Evolutionary conservation across 2,888 invertebrate genomes (phyloP), one percentile per base, ranked within the genome.

Genomic region (Eupeodes latifasciatus): DNA sequence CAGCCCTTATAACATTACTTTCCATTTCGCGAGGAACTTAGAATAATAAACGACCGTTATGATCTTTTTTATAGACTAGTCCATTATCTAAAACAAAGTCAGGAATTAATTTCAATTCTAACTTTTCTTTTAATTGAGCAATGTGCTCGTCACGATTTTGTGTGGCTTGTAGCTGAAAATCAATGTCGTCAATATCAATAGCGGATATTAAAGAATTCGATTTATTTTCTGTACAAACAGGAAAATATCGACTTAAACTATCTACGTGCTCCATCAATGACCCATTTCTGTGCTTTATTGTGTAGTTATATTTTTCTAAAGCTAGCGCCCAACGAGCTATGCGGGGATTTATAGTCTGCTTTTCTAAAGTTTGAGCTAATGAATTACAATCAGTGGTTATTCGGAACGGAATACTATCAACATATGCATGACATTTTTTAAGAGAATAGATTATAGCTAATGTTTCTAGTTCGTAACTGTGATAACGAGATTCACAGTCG

Each of bases 241-340:
- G 14, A 19, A 4, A 47, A 44, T 61, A 36, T 36, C 61, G 36
- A 36, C 81, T 76, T 11, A 76, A 40, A n/a, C 67, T 57, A 57
- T 81, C 80, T 5, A 71, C 71, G 16, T 80, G 71, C 4, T 47
- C 57, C 69, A 69, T 72, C 55, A 40, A 36, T 57, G 34, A 49
- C 9, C 61, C 72, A 14, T 36, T 64, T 36, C 69, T 12, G 16
- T 76, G 82, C 5, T n/a, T 57, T 6, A 75, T 66, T 6, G 66
- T 44, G 36, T 61, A 75, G 36, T 75, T 67, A 49, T 80, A 89
- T 7, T 81, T 84, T 71, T 84, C 79, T 57, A 89, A 82, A 19
- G 36, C 49, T n/a, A 61, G 57, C 89, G 91, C 91, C 91, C 92
- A 92, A 47, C 91, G 81, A 11, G 89, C 91, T n/a, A 92, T 90